Evolutionary conservation across 1,140 invertebrate genomes (phyloP), one percentile per base, ranked within the genome.

Genomic region (Augochlora pura): DNA sequence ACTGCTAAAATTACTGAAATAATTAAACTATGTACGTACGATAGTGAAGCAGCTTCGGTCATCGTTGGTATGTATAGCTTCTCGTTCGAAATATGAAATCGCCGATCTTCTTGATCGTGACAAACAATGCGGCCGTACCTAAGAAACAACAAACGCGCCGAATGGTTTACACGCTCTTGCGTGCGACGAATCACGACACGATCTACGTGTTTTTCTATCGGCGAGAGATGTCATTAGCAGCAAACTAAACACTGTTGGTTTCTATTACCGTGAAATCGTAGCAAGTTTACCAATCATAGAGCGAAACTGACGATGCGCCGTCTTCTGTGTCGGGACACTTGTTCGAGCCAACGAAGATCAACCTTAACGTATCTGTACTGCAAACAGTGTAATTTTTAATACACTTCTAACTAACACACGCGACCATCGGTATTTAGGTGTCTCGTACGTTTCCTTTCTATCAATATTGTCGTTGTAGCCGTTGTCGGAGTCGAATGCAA

Each of bases 191-290:
- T 64, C 42, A 2, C 42, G 42, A 9, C 52, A 1, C 46, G 18
- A 23, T 18, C 12, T n/a, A 21, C 21, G 10, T 27, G 46, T 38
- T 66, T 77, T 68, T 62, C 54, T 67, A 63, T 18, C n/a, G 46
- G 60, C 66, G 57, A 14, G 49, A 77, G 57, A 77, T 69, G 75
- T 77, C 75, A 77, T 69, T 63, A 77, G 54, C 62, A 49, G 49
- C 52, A 23, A 39, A 52, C 23, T 10, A 25, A 65, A 38, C 38
- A 1, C 18, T 52, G 14, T 52, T 16, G 49, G 18, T 52, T 16
- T 54, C 49, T 38, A 4, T 46, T 25, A 27, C 9, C 52, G 52
- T 1, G 10, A 2, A 12, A 25, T 5, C 10, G 25, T 62, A 21
- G 18, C 46, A 16, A 38, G 62, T 52, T 23, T 18, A 12, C 27